phyloP scores from a whole-genome alignment of 2,797 vertebrate species.

The Enteromius treurensis region DNA sequence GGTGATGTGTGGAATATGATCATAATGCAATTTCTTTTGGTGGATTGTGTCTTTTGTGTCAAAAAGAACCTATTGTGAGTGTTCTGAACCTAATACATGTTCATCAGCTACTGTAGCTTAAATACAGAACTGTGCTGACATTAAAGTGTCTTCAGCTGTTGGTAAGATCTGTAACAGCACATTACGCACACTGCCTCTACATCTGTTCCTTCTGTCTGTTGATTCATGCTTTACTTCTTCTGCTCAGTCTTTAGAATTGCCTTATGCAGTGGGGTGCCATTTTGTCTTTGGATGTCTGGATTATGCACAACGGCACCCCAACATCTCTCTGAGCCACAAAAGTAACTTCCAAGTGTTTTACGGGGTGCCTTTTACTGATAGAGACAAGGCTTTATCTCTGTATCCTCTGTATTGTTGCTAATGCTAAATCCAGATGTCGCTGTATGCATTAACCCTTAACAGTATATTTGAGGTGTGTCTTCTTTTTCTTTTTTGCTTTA shows the following conservation, averaged over 20 bases:
- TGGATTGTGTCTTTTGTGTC: not conserved
- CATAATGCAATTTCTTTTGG: not conserved
- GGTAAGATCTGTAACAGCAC: not conserved
- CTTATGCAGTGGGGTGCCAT: slow-evolving; percentile 57
- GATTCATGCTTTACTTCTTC: slow-evolving; percentile 23
- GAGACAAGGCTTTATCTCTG: slow-evolving; percentile 48
- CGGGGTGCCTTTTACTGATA: slow-evolving; percentile 55
- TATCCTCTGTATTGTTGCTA: slow-evolving; percentile 24
- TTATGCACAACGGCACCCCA: slow-evolving; percentile 55
- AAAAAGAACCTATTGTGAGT: not conserved
- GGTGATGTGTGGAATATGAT: not conserved
- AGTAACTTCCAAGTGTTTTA: slow-evolving; percentile 37
- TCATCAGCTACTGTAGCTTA: slow-evolving; percentile 15
- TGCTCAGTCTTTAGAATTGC: slow-evolving; percentile 53
- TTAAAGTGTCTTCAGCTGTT: slow-evolving; percentile 24
- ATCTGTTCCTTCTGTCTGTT: not conserved
- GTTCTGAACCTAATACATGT: not conserved
- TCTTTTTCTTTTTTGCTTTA: slow-evolving; percentile 11
- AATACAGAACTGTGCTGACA: slow-evolving; percentile 13
- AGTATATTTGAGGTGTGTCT: slow-evolving; percentile 11
- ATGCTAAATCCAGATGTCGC: slow-evolving; percentile 34
- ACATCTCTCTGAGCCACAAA: slow-evolving; percentile 47
- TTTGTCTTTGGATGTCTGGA: slow-evolving; percentile 42
- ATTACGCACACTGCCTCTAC: not conserved
- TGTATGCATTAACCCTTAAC: slow-evolving; percentile 16